Percentiles rank a stretch among this genome's conserved stretches.
These are phyloP conservation scores for Sebastes dallii DNA, from an alignment of 2,797 vertebrate genomes.

Conservation along the genomic window DNA sequence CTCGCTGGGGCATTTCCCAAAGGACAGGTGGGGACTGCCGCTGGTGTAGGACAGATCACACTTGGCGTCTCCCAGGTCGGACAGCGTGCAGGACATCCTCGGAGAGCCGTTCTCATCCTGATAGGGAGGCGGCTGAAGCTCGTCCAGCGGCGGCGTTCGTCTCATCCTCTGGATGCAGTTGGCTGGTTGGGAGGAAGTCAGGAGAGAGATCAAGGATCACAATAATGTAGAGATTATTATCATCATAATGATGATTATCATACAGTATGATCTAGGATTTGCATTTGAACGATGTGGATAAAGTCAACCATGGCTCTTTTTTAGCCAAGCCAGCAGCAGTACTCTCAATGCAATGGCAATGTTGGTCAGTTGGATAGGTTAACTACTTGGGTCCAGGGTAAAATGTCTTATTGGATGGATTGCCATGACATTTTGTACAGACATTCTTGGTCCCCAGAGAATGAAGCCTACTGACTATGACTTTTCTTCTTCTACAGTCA, in stretches of 20 bases:
- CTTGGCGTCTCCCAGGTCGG: constrained; percentile 92
- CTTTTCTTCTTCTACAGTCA: too few relatives aligned
- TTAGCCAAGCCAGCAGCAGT: neutral
- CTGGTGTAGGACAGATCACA: constrained; percentile 91
- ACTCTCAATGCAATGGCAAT: neutral
- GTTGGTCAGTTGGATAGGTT: too few relatives aligned
- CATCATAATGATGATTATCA: neutral
- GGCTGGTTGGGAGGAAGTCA: constrained; percentile 59
- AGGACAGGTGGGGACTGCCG: constrained; percentile 92
- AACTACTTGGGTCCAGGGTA: too few relatives aligned
- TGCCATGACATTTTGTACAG: too few relatives aligned
- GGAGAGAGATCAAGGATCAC: neutral
- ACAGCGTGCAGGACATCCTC: constrained; percentile 93
- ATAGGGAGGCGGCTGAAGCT: constrained; percentile 95
- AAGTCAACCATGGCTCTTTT: neutral
- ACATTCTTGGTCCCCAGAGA: too few relatives aligned
- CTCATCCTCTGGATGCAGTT: constrained; percentile 98
- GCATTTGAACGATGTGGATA: neutral
- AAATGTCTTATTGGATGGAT: too few relatives aligned
- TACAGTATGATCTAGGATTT: neutral
- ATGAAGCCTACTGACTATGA: too few relatives aligned
- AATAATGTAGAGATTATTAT: neutral
- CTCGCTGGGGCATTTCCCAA: constrained; percentile 92
- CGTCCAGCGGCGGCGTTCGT: constrained; percentile 93
- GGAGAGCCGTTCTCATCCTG: constrained; percentile 96